These are phyloP conservation scores for Aplidium turbinatum DNA, from an alignment of 23 tunicate species.

Conservation along the genomic window DNA sequence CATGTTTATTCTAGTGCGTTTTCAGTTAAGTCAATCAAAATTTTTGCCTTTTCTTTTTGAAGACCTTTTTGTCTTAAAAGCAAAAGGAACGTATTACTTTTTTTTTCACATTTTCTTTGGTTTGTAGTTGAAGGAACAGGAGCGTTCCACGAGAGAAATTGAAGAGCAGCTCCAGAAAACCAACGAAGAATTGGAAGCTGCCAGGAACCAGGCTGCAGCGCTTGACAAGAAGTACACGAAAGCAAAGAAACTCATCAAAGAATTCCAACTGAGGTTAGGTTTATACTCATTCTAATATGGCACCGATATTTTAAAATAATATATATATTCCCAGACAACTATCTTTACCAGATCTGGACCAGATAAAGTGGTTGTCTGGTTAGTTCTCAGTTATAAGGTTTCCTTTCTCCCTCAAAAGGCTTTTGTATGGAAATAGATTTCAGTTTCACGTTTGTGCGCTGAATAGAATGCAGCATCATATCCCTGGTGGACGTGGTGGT, in stretches of 20 bases:
- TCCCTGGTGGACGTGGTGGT: too few species aligned
- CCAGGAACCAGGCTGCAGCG: constrained; percentile 52
- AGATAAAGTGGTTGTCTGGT: too few species aligned
- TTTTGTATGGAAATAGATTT: too few species aligned
- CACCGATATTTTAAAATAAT: too few species aligned
- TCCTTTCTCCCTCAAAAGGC: too few species aligned
- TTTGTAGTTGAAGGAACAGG: constrained; percentile 34
- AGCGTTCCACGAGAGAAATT: constrained; percentile 7
- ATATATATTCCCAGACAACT: too few species aligned
- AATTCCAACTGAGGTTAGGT: constrained; percentile 82
- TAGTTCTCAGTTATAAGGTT: too few species aligned
- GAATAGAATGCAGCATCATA: too few species aligned
- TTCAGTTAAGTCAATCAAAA: background rate
- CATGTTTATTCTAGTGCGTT: background rate
- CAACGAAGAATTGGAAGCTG: constrained; percentile 44
- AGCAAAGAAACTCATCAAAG: constrained; percentile 87
- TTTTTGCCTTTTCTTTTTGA: background rate
- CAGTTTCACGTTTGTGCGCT: too few species aligned
- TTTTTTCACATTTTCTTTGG: background rate
- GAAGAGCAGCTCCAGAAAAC: constrained; percentile 41
- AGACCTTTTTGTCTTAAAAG: background rate
- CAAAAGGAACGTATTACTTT: background rate
- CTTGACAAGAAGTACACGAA: constrained; percentile 89
- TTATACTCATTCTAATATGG: too few species aligned
- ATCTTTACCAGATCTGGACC: too few species aligned